Evolutionary conservation across 2,113 vertebrate species (phyloP).

Genomic region (Microtus pennsylvanicus): DNA sequence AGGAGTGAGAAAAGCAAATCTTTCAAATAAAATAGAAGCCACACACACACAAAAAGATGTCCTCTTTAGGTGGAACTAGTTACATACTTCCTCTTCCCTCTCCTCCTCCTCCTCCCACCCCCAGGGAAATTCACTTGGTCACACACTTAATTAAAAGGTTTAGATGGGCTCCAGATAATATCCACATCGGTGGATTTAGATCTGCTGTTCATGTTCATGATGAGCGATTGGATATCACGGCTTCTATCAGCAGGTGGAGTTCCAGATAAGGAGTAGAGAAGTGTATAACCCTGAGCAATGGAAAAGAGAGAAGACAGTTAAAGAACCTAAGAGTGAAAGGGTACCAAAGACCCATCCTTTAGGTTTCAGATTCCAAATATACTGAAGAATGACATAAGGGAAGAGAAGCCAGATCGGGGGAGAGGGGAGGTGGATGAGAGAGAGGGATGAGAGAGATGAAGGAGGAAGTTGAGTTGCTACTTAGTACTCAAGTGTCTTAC

Average conservation of each 20-base stretch:
- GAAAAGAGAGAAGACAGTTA: neutral
- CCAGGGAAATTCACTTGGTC: neutral
- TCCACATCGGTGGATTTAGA: neutral
- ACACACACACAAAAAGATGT: neutral
- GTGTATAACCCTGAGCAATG: neutral
- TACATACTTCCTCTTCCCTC: neutral
- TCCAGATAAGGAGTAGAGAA: neutral
- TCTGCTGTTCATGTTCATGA: neutral
- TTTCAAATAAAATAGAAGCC: slow-evolving; percentile 6
- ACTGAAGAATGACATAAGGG: neutral
- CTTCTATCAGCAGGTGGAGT: neutral
- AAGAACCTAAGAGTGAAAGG: neutral
- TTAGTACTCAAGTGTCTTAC: neutral
- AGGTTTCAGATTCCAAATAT: neutral
- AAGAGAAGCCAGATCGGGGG: neutral
- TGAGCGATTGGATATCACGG: neutral
- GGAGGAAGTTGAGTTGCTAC: neutral
- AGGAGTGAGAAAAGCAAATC: neutral
- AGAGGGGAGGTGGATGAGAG: no score
- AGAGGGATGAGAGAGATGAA: neutral
- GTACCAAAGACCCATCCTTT: neutral
- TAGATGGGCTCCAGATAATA: neutral
- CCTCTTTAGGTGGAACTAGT: neutral
- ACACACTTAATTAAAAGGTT: neutral
- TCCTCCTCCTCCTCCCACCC: neutral